Conservation (phyloP, 2,888 invertebrate species). For the Julus scandinavius region DNA sequence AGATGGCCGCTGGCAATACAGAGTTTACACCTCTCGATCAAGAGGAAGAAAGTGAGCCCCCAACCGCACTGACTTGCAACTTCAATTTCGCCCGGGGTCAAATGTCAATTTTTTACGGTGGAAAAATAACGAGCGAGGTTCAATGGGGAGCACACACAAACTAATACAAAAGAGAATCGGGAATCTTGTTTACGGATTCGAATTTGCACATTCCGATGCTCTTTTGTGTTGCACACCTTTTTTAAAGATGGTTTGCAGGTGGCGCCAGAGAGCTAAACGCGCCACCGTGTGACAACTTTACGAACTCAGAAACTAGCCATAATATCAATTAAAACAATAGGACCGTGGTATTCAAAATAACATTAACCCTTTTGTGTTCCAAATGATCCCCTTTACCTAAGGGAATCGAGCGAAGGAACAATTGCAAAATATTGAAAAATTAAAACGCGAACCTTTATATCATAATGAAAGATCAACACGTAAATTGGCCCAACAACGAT, state of each 20-base stretch:
- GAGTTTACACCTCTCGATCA: conserved; percentile 45
- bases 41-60: conserved; percentile 43
- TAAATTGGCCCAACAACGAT: neutral
- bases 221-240: conserved; percentile 37
- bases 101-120: conserved; percentile 45
- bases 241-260: neutral
- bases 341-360: neutral
- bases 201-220: conserved; percentile 20
- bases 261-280: conserved; percentile 7
- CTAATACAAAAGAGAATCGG: conserved; percentile 19
- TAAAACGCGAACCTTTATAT: neutral
- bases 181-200: conserved; percentile 34
- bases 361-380: neutral
- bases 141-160: conserved; percentile 39
- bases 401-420: neutral
- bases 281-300: neutral
- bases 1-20: neutral
- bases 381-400: neutral
- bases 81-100: conserved; percentile 39
- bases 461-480: neutral
- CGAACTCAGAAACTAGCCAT: neutral
- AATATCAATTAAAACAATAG: neutral
- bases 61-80: conserved; percentile 5
- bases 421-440: neutral
- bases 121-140: conserved; percentile 40